These are phyloP conservation scores for Coleophora flavipennella DNA, from an alignment of 2,888 invertebrate species.

Conservation along the genomic window DNA sequence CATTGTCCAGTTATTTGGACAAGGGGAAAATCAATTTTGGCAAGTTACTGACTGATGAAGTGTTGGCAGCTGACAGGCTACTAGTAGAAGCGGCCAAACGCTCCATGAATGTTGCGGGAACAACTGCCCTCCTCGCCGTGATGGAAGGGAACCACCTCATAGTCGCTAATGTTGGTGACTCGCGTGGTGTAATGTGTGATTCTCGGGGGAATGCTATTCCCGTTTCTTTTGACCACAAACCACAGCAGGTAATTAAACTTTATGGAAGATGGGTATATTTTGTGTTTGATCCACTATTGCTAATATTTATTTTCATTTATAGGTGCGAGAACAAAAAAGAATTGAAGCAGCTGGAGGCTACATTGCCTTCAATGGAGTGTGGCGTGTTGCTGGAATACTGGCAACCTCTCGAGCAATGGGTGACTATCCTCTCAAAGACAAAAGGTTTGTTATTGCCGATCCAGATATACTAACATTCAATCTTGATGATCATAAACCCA, in stretches of 20 bases:
- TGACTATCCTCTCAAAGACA: conserved; percentile 95
- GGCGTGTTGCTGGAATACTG: conserved; percentile 95
- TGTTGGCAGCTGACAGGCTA: conserved; percentile 85
- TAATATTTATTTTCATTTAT: conserved; percentile 15
- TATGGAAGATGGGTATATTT: neutral
- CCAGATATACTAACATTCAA: conserved; percentile 96
- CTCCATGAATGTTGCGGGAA: conserved; percentile 84
- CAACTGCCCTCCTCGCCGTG: conserved; percentile 92
- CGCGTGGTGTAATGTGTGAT: conserved; percentile 96
- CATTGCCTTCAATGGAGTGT: conserved; percentile 95
- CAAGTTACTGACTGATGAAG: conserved; percentile 88
- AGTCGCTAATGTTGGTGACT: conserved; percentile 98
- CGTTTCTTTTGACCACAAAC: conserved; percentile 96
- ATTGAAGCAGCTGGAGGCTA: conserved; percentile 97
- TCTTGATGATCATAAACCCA: conserved; percentile 86
- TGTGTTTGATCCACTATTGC: neutral
- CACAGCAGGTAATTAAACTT: conserved; percentile 82
- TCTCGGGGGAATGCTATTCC: conserved; percentile 90
- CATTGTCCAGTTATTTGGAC: conserved; percentile 78
- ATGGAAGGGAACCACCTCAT: conserved; percentile 86
- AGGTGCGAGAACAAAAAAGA: conserved; percentile 90
- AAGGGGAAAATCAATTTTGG: conserved; percentile 85
- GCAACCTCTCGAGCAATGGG: conserved; percentile 96
- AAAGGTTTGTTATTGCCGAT: conserved; percentile 93
- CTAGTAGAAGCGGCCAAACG: conserved; percentile 88